Evolutionary conservation across 2,888 invertebrate species (phyloP).

Genomic region (Melieria omissa): DNA sequence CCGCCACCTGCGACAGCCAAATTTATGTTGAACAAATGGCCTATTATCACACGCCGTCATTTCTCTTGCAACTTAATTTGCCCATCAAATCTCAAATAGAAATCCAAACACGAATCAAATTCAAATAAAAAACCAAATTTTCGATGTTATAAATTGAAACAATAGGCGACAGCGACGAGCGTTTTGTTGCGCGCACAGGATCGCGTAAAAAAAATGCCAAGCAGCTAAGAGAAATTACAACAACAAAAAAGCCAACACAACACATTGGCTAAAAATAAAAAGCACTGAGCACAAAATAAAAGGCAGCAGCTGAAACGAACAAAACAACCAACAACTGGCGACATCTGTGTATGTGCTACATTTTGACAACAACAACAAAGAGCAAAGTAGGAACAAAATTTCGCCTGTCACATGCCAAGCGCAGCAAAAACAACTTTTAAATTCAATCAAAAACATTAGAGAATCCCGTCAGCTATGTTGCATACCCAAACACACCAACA

Average conservation of each 20-base stretch:
- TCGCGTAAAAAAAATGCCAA: constrained; percentile 10
- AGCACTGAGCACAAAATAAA: too few relatives aligned
- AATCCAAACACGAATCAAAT: constrained; percentile 30
- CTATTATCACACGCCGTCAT: constrained; percentile 22
- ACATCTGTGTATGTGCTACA: neutral
- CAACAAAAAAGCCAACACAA: neutral
- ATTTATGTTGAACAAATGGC: constrained; percentile 35
- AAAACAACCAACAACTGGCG: neutral
- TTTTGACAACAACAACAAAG: too few relatives aligned
- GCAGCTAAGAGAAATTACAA: neutral
- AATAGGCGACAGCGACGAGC: too few relatives aligned
- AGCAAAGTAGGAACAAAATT: too few relatives aligned
- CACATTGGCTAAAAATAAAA: too few relatives aligned
- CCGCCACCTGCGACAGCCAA: neutral
- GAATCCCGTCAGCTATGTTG: too few relatives aligned
- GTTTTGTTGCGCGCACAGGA: neutral
- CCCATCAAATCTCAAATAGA: constrained; percentile 16
- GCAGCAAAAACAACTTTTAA: too few relatives aligned
- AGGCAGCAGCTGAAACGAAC: too few relatives aligned
- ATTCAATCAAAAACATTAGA: too few relatives aligned
- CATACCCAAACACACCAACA: too few relatives aligned
- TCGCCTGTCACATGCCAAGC: too few relatives aligned
- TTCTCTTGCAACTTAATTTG: constrained; percentile 32
- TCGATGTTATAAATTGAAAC: too few relatives aligned
- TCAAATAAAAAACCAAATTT: neutral